These are phyloP conservation scores for Cromileptes altivelis DNA, from an alignment of 2,113 vertebrate genomes.

Conservation along the genomic window DNA sequence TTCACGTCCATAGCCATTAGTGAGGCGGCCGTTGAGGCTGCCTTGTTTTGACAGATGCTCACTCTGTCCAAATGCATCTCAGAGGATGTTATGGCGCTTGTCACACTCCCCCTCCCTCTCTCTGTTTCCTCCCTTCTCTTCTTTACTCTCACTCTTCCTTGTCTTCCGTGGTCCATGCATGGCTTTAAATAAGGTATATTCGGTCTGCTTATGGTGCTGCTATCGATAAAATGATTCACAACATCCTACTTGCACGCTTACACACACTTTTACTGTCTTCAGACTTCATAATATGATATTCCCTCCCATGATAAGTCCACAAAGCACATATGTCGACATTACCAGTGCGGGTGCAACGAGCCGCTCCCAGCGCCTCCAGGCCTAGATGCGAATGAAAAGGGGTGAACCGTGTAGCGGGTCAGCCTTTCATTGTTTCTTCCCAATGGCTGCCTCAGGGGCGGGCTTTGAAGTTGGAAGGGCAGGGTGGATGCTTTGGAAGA, in stretches of 20 bases:
- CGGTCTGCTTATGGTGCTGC: slow-evolving; percentile 6
- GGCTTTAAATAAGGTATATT: slow-evolving; percentile 30
- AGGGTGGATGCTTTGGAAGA: slow-evolving; percentile 9
- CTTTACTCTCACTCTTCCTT: slow-evolving; percentile 42
- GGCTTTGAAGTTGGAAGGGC: slow-evolving; percentile 36
- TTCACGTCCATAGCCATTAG: slow-evolving; percentile 83
- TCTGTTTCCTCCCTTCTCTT: slow-evolving; percentile 59
- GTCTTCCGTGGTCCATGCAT: slow-evolving; percentile 30
- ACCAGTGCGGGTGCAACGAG: slow-evolving; percentile 20
- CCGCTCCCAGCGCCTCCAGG: slow-evolving; percentile 25
- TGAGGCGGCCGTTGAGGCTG: slow-evolving; percentile 82
- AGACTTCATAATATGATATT: background rate
- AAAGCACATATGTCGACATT: slow-evolving; percentile 35
- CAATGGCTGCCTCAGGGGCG: slow-evolving; percentile 27
- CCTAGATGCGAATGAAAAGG: slow-evolving; percentile 32
- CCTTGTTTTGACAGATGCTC: slow-evolving; percentile 88
- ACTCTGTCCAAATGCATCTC: slow-evolving; percentile 88
- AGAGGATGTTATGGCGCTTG: slow-evolving; percentile 85
- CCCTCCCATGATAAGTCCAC: slow-evolving; percentile 24
- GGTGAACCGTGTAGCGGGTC: slow-evolving; percentile 39
- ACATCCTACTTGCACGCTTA: background rate
- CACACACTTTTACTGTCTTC: slow-evolving; percentile 14
- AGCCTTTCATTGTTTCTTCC: slow-evolving; percentile 59
- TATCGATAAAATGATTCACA: slow-evolving; percentile 8
- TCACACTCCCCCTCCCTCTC: slow-evolving; percentile 74